A percentile compares a stretch with the other conserved stretches of the same genome.
phyloP scores from a whole-genome alignment of 2,113 vertebrate genomes.

The Antigone vipio region DNA sequence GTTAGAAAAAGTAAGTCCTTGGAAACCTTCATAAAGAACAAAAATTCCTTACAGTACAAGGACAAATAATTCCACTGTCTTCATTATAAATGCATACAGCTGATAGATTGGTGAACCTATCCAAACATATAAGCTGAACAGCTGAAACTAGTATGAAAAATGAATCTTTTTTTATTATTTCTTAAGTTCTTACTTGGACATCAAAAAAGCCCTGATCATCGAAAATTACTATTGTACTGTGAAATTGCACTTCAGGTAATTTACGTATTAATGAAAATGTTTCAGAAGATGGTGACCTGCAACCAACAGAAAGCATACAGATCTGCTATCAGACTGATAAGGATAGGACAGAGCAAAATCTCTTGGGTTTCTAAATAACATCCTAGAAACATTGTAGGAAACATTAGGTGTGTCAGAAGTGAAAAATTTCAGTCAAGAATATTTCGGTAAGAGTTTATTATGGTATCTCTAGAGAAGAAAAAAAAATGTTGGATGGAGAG shows the following conservation, averaged over 20 bases:
- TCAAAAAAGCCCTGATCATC: not conserved
- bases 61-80: not conserved
- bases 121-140: not conserved
- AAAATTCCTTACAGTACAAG: not conserved
- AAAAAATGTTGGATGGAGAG: not conserved
- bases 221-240: not conserved
- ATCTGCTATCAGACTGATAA: not conserved
- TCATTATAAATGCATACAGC: not conserved
- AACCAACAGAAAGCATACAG: not conserved
- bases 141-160: not conserved
- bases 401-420: not conserved
- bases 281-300: not conserved
- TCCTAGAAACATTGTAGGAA: not conserved
- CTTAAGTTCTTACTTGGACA: not conserved
- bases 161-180: not conserved
- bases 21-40: not conserved
- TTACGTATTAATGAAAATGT: not conserved
- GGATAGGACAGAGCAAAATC: not conserved
- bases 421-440: not conserved
- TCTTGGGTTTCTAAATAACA: not conserved
- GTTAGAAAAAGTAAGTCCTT: not conserved
- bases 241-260: not conserved
- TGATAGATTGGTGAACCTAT: not conserved
- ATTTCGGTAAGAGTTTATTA: not conserved
- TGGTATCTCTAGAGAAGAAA: not conserved